Evolutionary conservation across 2,888 invertebrate genomes (phyloP).

Genomic region (Acanthosepion lycidas): DNA sequence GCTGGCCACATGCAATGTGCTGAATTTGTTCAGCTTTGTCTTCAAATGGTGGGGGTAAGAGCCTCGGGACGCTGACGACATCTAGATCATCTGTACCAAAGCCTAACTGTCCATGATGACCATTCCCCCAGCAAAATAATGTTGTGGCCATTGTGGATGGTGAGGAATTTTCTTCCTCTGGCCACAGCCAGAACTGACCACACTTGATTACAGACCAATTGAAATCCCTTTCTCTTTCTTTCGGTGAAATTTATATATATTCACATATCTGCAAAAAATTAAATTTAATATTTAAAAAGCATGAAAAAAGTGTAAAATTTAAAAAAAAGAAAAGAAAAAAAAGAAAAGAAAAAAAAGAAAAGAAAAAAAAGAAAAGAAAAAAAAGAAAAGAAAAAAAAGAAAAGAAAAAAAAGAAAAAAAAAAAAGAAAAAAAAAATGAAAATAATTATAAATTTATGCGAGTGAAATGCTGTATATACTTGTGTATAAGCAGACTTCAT

Average conservation of each 20-base stretch:
- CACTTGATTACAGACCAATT: not conserved
- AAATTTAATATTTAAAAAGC: not conserved
- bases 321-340: too few relatives aligned
- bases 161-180: not conserved
- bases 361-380: too few relatives aligned
- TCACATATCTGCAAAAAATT: not conserved
- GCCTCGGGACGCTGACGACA: slow-evolving; percentile 77
- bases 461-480: too few relatives aligned
- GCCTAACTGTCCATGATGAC: slow-evolving; percentile 85
- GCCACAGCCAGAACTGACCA: not conserved
- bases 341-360: too few relatives aligned
- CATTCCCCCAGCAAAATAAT: slow-evolving; percentile 82
- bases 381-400: too few relatives aligned
- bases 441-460: not conserved
- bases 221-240: not conserved
- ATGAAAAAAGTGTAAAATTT: not conserved
- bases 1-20: slow-evolving; percentile 84
- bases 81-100: slow-evolving; percentile 86
- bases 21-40: slow-evolving; percentile 53
- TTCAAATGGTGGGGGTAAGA: slow-evolving; percentile 67
- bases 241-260: not conserved
- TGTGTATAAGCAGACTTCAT: too few relatives aligned
- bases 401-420: not conserved
- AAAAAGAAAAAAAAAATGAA: not conserved
- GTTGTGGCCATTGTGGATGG: slow-evolving; percentile 49